These are phyloP conservation scores for Colistium nudipinnis DNA, from an alignment of 2,113 vertebrate genomes.

Conservation along the genomic window DNA sequence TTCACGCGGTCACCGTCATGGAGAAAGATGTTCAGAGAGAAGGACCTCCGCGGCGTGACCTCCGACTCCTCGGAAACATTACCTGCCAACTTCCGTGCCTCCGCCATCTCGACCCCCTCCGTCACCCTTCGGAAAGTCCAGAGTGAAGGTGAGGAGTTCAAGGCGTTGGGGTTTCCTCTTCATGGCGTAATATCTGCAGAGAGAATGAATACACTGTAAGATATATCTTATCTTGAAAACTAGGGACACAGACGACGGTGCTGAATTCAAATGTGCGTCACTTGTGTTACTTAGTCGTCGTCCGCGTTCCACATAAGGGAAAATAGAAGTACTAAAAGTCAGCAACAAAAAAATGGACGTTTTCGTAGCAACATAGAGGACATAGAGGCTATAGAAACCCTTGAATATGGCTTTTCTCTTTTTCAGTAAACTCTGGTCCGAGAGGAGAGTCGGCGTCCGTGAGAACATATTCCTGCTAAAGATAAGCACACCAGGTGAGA, in stretches of 20 bases:
- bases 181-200: too few species aligned
- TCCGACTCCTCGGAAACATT: conserved; percentile 92
- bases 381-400: too few species aligned
- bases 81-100: conserved; percentile 93
- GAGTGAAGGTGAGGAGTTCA: conserved; percentile 87
- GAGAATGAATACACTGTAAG: too few species aligned
- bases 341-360: too few species aligned
- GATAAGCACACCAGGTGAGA: conserved; percentile 81
- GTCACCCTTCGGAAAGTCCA: conserved; percentile 93
- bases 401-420: conserved; percentile 22
- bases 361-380: too few species aligned
- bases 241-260: background rate
- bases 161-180: too few species aligned
- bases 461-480: conserved; percentile 93
- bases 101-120: conserved; percentile 89
- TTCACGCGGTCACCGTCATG: conserved; percentile 94
- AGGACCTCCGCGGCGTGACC: conserved; percentile 91
- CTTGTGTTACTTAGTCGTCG: background rate
- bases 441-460: conserved; percentile 90
- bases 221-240: too few species aligned
- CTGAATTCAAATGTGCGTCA: background rate
- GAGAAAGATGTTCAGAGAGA: conserved; percentile 95
- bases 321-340: too few species aligned
- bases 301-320: background rate
- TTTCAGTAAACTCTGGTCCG: conserved; percentile 85